Evolutionary conservation across 2,113 vertebrate species (phyloP).

Genomic region (Synchiropus splendidus): DNA sequence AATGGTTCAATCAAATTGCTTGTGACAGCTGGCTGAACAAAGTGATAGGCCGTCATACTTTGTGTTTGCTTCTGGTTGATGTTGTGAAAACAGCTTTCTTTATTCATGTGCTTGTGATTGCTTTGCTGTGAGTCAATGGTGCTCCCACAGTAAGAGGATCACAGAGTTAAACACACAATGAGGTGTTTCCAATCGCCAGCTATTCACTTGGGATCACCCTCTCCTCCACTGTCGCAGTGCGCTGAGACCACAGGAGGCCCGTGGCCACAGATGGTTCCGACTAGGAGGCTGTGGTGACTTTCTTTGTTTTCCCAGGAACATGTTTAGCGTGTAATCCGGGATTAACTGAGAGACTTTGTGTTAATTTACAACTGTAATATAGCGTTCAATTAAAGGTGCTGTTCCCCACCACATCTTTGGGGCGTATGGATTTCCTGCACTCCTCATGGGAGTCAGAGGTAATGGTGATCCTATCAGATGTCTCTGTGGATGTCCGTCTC

Average conservation of each 20-base stretch:
- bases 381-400: slow-evolving; percentile 64
- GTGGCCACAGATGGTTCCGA: slow-evolving; percentile 62
- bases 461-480: slow-evolving; percentile 84
- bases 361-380: slow-evolving; percentile 81
- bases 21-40: slow-evolving; percentile 6
- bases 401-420: slow-evolving; percentile 64
- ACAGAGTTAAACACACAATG: slow-evolving; percentile 58
- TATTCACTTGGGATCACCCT: slow-evolving; percentile 44
- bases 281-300: slow-evolving; percentile 58
- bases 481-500: slow-evolving; percentile 86
- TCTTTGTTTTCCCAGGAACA: slow-evolving; percentile 76
- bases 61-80: slow-evolving; percentile 5
- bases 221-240: slow-evolving; percentile 39
- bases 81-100: neutral
- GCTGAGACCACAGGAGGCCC: slow-evolving; percentile 33
- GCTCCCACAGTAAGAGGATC: slow-evolving; percentile 39
- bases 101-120: slow-evolving; percentile 18
- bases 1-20: slow-evolving; percentile 7
- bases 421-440: slow-evolving; percentile 46
- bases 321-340: slow-evolving; percentile 83
- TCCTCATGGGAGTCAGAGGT: slow-evolving; percentile 73
- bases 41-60: neutral
- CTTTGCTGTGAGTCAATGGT: slow-evolving; percentile 12
- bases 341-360: slow-evolving; percentile 80
- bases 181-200: slow-evolving; percentile 38